phyloP scores from a whole-genome alignment of 2,797 vertebrate species.

The Paratrypauchen microcephalus region DNA sequence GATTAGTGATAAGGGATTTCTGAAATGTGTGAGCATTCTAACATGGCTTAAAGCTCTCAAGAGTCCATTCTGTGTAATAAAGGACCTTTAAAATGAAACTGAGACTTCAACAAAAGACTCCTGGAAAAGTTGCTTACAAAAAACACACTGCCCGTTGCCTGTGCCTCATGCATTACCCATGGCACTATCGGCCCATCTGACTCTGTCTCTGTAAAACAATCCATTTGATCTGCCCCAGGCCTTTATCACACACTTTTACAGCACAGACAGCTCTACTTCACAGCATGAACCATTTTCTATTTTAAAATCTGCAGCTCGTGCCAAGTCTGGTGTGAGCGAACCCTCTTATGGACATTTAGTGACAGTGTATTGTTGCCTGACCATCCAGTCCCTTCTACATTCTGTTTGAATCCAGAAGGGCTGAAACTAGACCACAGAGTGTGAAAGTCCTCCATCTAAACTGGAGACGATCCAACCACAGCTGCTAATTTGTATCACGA shows the following conservation, averaged over 20 bases:
- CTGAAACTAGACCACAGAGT: no score
- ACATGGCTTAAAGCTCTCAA: no score
- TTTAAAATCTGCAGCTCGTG: constrained; percentile 1
- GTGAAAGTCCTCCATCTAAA: no score
- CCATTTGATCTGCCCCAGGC: constrained; percentile 32
- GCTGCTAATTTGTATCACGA: no score
- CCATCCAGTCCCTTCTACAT: no score
- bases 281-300: neutral
- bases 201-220: constrained; percentile 35
- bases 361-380: no score
- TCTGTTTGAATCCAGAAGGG: no score
- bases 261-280: constrained; percentile 12
- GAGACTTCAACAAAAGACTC: neutral
- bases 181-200: constrained; percentile 24
- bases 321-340: neutral
- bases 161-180: constrained; percentile 25
- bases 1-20: no score
- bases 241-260: constrained; percentile 19
- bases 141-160: constrained; percentile 17
- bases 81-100: neutral
- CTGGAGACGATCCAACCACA: no score
- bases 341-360: neutral
- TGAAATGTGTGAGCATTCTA: no score
- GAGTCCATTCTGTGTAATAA: no score
- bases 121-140: constrained; percentile 5